Conservation (phyloP, 2,888 invertebrate species). For the Amblyjoppa proteus region DNA sequence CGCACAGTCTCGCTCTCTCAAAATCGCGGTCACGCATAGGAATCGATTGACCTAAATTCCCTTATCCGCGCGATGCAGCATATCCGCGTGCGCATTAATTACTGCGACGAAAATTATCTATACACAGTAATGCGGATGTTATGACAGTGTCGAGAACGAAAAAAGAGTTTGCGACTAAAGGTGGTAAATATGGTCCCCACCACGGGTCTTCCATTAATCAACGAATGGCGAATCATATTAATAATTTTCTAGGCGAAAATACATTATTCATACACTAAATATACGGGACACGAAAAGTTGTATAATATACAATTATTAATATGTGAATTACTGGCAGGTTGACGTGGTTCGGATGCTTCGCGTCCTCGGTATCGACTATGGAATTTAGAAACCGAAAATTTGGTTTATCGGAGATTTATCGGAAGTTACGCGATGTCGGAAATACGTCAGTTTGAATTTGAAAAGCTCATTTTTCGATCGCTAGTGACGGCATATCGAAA, state of each 20-base stretch:
- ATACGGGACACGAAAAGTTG: not conserved
- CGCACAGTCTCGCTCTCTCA: not conserved
- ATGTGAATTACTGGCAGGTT: too few relatives aligned
- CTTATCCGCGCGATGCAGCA: not conserved
- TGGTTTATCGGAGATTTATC: too few relatives aligned
- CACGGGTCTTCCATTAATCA: not conserved
- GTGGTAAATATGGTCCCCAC: not conserved
- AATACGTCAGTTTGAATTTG: too few relatives aligned
- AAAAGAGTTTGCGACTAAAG: not conserved
- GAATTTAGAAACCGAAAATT: too few relatives aligned
- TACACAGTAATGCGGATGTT: not conserved
- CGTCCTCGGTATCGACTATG: too few relatives aligned
- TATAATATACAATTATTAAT: not conserved
- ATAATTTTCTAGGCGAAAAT: not conserved
- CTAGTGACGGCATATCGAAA: too few relatives aligned
- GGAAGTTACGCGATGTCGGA: too few relatives aligned
- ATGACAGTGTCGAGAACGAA: not conserved
- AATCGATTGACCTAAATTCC: slow-evolving; percentile 19
- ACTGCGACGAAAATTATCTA: not conserved
- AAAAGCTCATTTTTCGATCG: too few relatives aligned
- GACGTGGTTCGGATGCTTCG: too few relatives aligned
- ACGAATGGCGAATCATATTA: not conserved
- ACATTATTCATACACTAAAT: not conserved
- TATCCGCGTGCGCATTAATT: slow-evolving; percentile 3
- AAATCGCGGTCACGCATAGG: not conserved